A percentile compares a stretch with the other conserved stretches of the same genome.
Evolutionary conservation across 2,888 invertebrate genomes (phyloP).

Genomic region (Caenorhabditis sp.): DNA sequence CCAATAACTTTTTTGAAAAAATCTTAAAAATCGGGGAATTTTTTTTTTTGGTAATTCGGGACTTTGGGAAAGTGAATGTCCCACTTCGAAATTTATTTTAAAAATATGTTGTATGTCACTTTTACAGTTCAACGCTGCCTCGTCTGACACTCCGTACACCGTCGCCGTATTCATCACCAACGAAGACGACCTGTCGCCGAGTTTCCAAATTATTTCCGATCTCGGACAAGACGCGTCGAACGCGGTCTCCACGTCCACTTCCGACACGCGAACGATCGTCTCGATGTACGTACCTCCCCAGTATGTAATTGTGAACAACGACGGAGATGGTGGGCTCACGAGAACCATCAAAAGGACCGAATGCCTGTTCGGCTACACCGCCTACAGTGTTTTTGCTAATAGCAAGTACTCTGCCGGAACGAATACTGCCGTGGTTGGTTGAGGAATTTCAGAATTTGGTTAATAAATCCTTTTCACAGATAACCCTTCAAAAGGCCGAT

Average conservation of each 20-base stretch:
- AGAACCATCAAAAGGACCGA: slow-evolving; percentile 16
- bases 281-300: slow-evolving; percentile 2
- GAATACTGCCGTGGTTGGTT: slow-evolving; percentile 10
- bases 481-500: slow-evolving; percentile 1
- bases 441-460: too few relatives aligned
- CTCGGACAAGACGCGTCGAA: slow-evolving; percentile 9
- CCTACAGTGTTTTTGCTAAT: slow-evolving; percentile 37
- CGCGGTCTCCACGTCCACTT: slow-evolving; percentile 40
- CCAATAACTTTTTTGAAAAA: too few relatives aligned
- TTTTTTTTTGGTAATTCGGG: too few relatives aligned
- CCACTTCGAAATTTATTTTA: too few relatives aligned
- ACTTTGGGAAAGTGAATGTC: too few relatives aligned
- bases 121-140: not conserved
- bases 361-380: slow-evolving; percentile 32
- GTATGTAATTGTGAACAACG: slow-evolving; percentile 20
- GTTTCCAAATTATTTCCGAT: slow-evolving; percentile 1
- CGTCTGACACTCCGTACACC: not conserved
- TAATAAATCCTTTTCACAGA: too few relatives aligned
- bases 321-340: slow-evolving; percentile 16
- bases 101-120: too few relatives aligned
- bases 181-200: slow-evolving; percentile 10
- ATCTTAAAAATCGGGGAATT: too few relatives aligned
- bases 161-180: slow-evolving; percentile 22
- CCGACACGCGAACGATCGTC: slow-evolving; percentile 25
- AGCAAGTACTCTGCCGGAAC: slow-evolving; percentile 15